Evolutionary conservation across 2,113 vertebrate species (phyloP).

Genomic region (Chamaetylas fuelleborni): DNA sequence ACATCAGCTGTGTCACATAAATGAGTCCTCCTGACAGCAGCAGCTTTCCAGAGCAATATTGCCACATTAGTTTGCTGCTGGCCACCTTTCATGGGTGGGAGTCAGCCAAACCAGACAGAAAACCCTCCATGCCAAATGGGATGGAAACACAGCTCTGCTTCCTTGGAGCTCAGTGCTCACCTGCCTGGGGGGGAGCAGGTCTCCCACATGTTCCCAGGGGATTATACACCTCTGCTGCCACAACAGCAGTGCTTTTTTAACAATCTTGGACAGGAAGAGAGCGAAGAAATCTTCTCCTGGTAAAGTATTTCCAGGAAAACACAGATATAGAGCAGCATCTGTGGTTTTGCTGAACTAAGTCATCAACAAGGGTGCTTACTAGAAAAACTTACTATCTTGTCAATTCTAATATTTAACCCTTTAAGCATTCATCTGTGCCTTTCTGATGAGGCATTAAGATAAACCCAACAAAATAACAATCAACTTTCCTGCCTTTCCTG

Average conservation of each 20-base stretch:
- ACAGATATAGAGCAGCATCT: neutral
- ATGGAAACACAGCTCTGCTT: neutral
- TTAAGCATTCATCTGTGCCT: neutral
- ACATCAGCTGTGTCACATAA: neutral
- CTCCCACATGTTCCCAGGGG: accelerated
- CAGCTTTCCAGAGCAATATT: neutral
- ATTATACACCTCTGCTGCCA: neutral
- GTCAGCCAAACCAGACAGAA: neutral
- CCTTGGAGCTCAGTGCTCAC: neutral
- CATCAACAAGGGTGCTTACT: neutral
- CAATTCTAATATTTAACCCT: neutral
- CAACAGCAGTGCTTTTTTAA: neutral
- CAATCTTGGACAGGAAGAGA: neutral
- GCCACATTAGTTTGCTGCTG: neutral
- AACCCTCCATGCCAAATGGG: neutral
- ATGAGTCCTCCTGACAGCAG: neutral
- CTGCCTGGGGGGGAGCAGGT: neutral
- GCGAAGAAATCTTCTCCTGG: neutral
- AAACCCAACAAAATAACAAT: neutral
- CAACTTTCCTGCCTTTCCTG: neutral
- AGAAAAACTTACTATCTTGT: neutral
- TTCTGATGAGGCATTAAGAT: neutral
- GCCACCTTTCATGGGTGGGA: neutral
- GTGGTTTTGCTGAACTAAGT: neutral
- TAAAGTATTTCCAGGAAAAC: neutral